Conservation (phyloP, 1,140 invertebrate species). For the Nomia melanderi region DNA sequence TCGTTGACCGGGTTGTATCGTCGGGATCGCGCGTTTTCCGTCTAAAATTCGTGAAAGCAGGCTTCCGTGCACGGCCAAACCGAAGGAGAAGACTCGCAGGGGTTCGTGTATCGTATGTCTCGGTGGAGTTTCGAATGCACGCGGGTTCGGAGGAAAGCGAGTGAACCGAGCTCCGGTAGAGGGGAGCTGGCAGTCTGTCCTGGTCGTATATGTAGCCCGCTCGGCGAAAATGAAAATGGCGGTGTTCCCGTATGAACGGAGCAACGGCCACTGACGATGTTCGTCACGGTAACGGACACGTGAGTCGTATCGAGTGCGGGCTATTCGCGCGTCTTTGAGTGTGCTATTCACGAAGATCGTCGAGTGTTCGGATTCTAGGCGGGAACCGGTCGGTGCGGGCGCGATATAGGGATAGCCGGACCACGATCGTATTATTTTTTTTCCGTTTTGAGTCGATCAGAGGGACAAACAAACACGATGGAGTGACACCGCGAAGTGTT, state of each 20-base stretch:
- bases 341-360: not conserved
- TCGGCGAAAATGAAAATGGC: constrained; percentile 77
- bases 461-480: constrained; percentile 72
- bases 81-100: not conserved
- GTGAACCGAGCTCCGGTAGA: constrained; percentile 21
- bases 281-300: constrained; percentile 60
- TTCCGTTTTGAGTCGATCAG: constrained; percentile 38
- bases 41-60: constrained; percentile 19
- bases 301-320: constrained; percentile 40
- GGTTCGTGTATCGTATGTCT: not conserved
- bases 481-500: constrained; percentile 71
- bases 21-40: constrained; percentile 31
- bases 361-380: constrained; percentile 10
- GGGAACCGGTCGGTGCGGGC: not conserved
- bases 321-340: constrained; percentile 34
- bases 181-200: constrained; percentile 29
- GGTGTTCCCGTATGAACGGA: constrained; percentile 69
- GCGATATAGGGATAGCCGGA: constrained; percentile 16
- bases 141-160: constrained; percentile 22
- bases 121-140: constrained; percentile 33
- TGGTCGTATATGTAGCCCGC: constrained; percentile 51
- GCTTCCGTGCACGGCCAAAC: not conserved
- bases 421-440: constrained; percentile 24
- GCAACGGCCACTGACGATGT: constrained; percentile 62
- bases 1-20: constrained; percentile 45